These are phyloP conservation scores for Pseudocheirus occidentalis DNA, from an alignment of 2,797 vertebrate genomes.

Conservation along the genomic window DNA sequence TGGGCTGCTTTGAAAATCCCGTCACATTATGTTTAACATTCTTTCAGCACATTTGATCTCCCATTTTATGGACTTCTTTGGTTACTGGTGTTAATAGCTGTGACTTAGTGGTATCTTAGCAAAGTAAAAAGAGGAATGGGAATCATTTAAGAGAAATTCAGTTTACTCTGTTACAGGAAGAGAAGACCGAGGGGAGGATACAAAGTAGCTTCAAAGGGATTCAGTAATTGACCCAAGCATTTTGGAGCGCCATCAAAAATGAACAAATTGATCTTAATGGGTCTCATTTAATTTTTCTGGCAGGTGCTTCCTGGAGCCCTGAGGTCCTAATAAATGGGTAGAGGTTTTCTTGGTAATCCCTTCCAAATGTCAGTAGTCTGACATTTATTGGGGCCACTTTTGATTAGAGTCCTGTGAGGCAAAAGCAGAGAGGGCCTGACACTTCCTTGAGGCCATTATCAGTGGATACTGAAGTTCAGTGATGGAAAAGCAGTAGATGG, in stretches of 20 bases:
- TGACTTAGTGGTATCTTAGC: constrained; percentile 59
- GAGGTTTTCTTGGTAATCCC: constrained; percentile 34
- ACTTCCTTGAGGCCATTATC: constrained; percentile 19
- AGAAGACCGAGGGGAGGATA: constrained; percentile 53
- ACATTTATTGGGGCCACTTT: constrained; percentile 41
- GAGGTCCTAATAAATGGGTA: constrained; percentile 32
- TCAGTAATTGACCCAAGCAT: constrained; percentile 55
- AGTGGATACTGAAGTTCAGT: constrained; percentile 24
- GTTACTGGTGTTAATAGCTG: constrained; percentile 65
- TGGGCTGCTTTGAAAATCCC: constrained; percentile 69
- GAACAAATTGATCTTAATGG: constrained; percentile 65
- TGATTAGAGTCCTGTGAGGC: background rate
- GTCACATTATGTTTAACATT: constrained; percentile 55
- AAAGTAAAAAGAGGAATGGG: constrained; percentile 50
- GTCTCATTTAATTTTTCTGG: constrained; percentile 55
- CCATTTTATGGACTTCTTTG: constrained; percentile 71
- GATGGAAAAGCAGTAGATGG: background rate
- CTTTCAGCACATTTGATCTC: constrained; percentile 59
- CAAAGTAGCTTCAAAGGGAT: constrained; percentile 2
- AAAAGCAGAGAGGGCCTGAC: constrained; percentile 23
- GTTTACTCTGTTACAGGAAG: constrained; percentile 44
- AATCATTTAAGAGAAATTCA: constrained; percentile 72
- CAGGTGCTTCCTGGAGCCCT: constrained; percentile 24
- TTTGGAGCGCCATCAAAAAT: constrained; percentile 69
- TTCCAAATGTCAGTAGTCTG: constrained; percentile 40